phyloP scores from a whole-genome alignment of 2,113 vertebrate species.

The Myiagra hebetior region DNA sequence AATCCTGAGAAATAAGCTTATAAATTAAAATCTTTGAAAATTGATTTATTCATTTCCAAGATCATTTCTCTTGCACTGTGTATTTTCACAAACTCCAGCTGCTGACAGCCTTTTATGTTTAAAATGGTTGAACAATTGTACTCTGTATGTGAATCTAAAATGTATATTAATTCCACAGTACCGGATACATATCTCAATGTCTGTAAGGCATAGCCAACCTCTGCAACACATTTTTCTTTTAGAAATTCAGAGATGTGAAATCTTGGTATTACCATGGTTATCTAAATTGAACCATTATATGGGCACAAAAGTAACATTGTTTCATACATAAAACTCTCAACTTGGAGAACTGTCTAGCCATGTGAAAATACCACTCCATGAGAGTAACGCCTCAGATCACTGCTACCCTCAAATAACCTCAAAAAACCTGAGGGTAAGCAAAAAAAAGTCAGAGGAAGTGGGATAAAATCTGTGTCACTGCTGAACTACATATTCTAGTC shows the following conservation, averaged over 20 bases:
- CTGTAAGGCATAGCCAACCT: background rate
- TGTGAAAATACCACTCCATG: background rate
- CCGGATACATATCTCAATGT: background rate
- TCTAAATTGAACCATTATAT: background rate
- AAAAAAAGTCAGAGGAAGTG: background rate
- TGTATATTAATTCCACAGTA: background rate
- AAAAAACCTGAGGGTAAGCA: background rate
- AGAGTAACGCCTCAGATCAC: background rate
- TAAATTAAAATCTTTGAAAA: slow-evolving; percentile 39
- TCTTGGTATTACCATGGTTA: background rate
- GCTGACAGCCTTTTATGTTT: background rate
- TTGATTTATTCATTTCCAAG: slow-evolving; percentile 25
- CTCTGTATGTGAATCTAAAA: background rate
- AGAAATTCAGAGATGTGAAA: background rate
- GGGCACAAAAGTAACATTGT: background rate
- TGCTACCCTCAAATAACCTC: background rate
- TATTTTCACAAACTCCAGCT: slow-evolving; percentile 18
- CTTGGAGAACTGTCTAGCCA: background rate
- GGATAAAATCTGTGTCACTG: background rate
- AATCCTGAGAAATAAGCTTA: slow-evolving; percentile 18
- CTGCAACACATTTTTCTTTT: background rate
- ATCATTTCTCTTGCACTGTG: background rate
- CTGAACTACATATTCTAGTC: background rate
- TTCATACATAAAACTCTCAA: background rate
- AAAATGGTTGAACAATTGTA: background rate